Percentiles rank a stretch among this genome's conserved stretches.
These are phyloP conservation scores for Phylloscopus collybita DNA, from an alignment of 2,797 vertebrate genomes.

Conservation along the genomic window DNA sequence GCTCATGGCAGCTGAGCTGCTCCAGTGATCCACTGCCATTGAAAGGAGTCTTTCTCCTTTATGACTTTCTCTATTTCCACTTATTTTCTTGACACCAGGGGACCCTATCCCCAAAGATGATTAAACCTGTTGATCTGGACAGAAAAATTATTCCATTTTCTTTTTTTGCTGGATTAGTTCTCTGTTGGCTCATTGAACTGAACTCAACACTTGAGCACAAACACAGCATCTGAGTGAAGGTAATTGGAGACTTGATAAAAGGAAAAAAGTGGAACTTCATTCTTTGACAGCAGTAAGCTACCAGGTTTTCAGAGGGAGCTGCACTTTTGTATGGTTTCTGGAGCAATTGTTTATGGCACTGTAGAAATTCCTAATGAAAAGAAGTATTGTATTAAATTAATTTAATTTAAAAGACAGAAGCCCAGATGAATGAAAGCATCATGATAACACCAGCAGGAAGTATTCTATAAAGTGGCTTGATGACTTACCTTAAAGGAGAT, in stretches of 20 bases:
- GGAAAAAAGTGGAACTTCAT: not conserved
- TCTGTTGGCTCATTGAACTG: not conserved
- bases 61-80: not conserved
- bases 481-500: conserved; percentile 89
- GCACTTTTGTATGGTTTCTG: not conserved
- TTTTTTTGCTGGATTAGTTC: not conserved
- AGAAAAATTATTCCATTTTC: not conserved
- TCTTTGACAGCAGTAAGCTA: not conserved
- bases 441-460: not conserved
- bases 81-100: not conserved
- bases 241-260: not conserved
- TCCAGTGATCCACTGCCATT: not conserved
- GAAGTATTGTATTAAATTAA: not conserved
- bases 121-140: not conserved
- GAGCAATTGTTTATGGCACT: not conserved
- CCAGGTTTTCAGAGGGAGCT: not conserved
- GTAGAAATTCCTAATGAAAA: not conserved
- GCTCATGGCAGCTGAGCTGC: not conserved
- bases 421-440: not conserved
- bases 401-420: not conserved
- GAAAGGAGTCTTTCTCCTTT: not conserved
- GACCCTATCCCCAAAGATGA: not conserved
- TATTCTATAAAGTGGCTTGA: not conserved
- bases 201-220: not conserved
- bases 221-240: not conserved